Evolutionary conservation across 2,888 invertebrate genomes (phyloP).

Genomic region (Ormyrus labotus): DNA sequence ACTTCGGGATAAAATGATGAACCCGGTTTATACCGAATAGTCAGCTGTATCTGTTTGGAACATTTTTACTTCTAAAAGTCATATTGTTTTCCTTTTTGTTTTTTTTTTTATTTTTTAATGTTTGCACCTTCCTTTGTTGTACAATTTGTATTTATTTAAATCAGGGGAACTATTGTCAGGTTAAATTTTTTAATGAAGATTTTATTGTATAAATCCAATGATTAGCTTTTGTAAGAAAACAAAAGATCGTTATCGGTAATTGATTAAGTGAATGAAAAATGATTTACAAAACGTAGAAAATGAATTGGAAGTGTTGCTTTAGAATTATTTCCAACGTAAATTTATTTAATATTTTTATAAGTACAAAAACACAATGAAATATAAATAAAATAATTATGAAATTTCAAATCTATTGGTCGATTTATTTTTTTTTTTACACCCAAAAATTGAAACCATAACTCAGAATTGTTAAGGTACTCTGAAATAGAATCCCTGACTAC

Average conservation of each 20-base stretch:
- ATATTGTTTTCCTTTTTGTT: slow-evolving; percentile 24
- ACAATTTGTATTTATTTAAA: slow-evolving; percentile 55
- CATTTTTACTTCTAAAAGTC: slow-evolving; percentile 26
- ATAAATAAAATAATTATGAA: slow-evolving; percentile 53
- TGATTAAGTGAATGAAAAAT: slow-evolving; percentile 44
- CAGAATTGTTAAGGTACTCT: neutral
- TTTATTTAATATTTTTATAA: slow-evolving; percentile 58
- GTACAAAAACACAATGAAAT: slow-evolving; percentile 53
- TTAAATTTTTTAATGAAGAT: slow-evolving; percentile 43
- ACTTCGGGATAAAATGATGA: slow-evolving; percentile 4
- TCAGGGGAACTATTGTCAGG: slow-evolving; percentile 52
- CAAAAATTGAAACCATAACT: neutral
- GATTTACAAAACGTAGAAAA: slow-evolving; percentile 48
- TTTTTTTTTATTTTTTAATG: slow-evolving; percentile 46
- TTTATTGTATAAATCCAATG: slow-evolving; percentile 43
- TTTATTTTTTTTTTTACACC: slow-evolving; percentile 28
- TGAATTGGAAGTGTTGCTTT: slow-evolving; percentile 54
- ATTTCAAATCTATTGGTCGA: slow-evolving; percentile 5
- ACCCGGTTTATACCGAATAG: slow-evolving; percentile 12
- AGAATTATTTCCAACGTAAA: slow-evolving; percentile 55
- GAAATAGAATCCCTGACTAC: slow-evolving; percentile 49
- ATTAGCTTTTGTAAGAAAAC: slow-evolving; percentile 52
- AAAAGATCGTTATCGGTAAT: slow-evolving; percentile 45
- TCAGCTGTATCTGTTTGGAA: slow-evolving; percentile 34
- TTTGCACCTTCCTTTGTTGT: slow-evolving; percentile 49